Percentiles rank a stretch among this genome's conserved stretches.
phyloP scores from a whole-genome alignment of 1,140 invertebrate genomes.

The Marisa cornuarietis region DNA sequence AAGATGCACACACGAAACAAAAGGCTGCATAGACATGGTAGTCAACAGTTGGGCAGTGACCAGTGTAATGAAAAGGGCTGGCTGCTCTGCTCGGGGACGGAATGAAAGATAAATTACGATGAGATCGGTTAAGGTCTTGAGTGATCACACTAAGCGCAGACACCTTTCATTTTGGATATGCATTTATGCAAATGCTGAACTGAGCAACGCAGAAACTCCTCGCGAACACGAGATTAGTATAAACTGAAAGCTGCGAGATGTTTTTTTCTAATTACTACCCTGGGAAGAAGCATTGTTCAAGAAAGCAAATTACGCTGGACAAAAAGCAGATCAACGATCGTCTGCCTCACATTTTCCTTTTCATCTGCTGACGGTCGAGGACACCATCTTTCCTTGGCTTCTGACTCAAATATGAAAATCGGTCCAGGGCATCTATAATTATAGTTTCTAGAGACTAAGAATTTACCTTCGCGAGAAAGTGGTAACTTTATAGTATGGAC shows the following conservation, averaged over 20 bases:
- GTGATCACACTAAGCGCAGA: background rate
- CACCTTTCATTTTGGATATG: background rate
- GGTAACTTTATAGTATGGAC: too few species aligned
- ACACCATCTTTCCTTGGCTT: too few species aligned
- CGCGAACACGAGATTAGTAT: background rate
- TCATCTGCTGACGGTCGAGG: too few species aligned
- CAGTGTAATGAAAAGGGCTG: background rate
- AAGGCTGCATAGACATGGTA: too few species aligned
- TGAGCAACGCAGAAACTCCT: background rate
- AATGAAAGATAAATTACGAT: background rate
- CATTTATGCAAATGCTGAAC: background rate
- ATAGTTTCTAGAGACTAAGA: too few species aligned
- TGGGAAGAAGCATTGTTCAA: background rate
- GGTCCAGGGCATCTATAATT: too few species aligned
- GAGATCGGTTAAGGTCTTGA: background rate
- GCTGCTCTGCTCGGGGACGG: background rate
- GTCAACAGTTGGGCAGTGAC: too few species aligned
- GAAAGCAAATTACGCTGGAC: too few species aligned
- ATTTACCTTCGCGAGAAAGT: too few species aligned
- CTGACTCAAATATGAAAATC: too few species aligned
- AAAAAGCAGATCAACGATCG: too few species aligned
- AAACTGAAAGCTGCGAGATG: background rate
- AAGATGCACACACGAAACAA: constrained; percentile 3
- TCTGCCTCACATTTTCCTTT: too few species aligned
- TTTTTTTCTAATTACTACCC: background rate